Evolutionary conservation across 2,113 vertebrate species (phyloP).

Genomic region (Oreamnos americanus): DNA sequence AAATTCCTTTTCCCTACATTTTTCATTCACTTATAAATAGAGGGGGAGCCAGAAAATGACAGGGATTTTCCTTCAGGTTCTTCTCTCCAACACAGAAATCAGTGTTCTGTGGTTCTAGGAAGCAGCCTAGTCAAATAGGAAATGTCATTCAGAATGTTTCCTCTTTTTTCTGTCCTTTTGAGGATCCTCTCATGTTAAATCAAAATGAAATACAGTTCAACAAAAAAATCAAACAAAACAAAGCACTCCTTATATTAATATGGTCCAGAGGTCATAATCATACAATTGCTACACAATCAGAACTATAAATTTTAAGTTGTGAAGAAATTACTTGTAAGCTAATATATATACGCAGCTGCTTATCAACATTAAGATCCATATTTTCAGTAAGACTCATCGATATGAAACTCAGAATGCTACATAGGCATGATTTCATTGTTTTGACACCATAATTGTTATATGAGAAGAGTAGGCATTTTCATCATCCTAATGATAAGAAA

Average conservation of each 20-base stretch:
- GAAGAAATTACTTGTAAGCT: not conserved
- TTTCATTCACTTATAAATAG: not conserved
- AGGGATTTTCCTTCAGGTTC: not conserved
- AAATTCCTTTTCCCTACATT: not conserved
- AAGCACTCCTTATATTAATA: not conserved
- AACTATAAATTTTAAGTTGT: not conserved
- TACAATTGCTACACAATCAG: not conserved
- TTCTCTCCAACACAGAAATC: not conserved
- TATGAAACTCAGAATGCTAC: not conserved
- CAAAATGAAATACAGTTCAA: not conserved
- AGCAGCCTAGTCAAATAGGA: not conserved
- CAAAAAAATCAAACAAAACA: not conserved
- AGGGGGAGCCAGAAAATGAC: not conserved
- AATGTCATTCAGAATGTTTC: not conserved
- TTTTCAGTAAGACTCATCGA: not conserved
- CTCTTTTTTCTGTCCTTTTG: not conserved
- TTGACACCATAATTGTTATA: not conserved
- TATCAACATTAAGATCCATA: not conserved
- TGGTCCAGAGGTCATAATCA: not conserved
- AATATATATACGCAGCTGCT: not conserved
- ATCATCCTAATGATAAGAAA: not conserved
- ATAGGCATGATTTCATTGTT: not conserved
- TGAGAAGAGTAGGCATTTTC: not conserved
- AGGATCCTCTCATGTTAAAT: not conserved
- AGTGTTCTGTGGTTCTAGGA: not conserved